Evolutionary conservation across 2,888 invertebrate genomes (phyloP).

Genomic region (Acanthopleura granulata): DNA sequence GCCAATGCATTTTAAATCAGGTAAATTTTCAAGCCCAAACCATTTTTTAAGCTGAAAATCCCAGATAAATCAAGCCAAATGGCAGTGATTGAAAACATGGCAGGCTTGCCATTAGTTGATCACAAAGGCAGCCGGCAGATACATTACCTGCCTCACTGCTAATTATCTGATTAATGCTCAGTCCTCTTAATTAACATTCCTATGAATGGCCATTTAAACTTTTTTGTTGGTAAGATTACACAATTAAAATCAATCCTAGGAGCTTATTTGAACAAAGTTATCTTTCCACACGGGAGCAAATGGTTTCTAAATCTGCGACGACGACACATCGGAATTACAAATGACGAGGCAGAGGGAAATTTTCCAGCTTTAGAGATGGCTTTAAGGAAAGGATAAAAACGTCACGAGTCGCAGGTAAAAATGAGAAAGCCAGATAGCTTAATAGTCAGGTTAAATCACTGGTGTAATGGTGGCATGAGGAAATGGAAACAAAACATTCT

Average conservation of each 20-base stretch:
- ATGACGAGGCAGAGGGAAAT: neutral
- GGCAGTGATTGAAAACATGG: slow-evolving; percentile 16
- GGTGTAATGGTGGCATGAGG: no score
- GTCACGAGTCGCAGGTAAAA: no score
- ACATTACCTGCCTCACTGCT: neutral
- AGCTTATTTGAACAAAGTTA: neutral
- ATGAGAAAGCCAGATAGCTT: no score
- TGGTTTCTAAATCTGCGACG: neutral
- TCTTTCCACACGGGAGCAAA: slow-evolving; percentile 4
- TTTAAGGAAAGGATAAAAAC: no score
- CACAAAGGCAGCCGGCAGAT: neutral
- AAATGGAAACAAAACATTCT: no score
- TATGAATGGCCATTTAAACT: neutral
- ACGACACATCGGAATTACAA: neutral
- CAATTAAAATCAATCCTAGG: slow-evolving; percentile 1
- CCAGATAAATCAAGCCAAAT: slow-evolving; percentile 1
- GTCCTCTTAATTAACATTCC: no score
- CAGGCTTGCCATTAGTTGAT: neutral
- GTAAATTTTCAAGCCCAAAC: neutral
- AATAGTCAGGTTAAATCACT: no score
- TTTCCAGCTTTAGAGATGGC: no score
- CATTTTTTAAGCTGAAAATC: neutral
- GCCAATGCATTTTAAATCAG: slow-evolving; percentile 18
- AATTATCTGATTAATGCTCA: no score
- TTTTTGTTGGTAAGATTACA: neutral